These are phyloP conservation scores for Phalacrocorax pelagicus DNA, from an alignment of 2,113 vertebrate species.

Conservation along the genomic window DNA sequence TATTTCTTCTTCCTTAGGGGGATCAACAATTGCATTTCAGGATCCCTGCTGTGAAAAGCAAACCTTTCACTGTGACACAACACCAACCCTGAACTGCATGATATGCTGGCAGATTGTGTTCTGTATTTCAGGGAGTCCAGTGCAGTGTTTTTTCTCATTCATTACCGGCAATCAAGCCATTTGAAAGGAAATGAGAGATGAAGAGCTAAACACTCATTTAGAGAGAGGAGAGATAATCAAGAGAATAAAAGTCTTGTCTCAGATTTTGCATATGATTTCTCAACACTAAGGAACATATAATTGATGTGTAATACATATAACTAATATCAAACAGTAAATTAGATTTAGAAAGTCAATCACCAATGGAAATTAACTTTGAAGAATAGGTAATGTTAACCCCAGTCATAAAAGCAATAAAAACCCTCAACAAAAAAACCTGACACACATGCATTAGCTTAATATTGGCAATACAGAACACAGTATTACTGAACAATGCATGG, in stretches of 20 bases:
- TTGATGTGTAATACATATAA: not conserved
- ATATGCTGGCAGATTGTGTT: not conserved
- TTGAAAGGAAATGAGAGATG: conserved; percentile 46
- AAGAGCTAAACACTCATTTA: conserved; percentile 44
- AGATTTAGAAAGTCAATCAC: not conserved
- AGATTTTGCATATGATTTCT: not conserved
- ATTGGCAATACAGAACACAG: not conserved
- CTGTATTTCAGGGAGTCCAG: conserved; percentile 1
- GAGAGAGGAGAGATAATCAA: not conserved
- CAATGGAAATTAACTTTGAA: not conserved
- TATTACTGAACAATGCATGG: not conserved
- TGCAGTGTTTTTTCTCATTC: conserved; percentile 19
- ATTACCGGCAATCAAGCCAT: conserved; percentile 37
- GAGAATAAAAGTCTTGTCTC: not conserved
- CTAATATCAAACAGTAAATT: not conserved
- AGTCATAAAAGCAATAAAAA: not conserved
- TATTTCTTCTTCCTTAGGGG: not conserved
- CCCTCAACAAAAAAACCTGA: not conserved
- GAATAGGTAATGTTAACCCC: not conserved
- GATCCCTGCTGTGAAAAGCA: not conserved
- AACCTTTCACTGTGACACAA: not conserved
- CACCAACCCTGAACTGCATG: not conserved
- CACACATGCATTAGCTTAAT: not conserved
- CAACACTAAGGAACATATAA: not conserved
- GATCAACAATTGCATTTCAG: not conserved